Evolutionary conservation across 2,888 invertebrate genomes (phyloP).

Genomic region (Andrena flavipes): DNA sequence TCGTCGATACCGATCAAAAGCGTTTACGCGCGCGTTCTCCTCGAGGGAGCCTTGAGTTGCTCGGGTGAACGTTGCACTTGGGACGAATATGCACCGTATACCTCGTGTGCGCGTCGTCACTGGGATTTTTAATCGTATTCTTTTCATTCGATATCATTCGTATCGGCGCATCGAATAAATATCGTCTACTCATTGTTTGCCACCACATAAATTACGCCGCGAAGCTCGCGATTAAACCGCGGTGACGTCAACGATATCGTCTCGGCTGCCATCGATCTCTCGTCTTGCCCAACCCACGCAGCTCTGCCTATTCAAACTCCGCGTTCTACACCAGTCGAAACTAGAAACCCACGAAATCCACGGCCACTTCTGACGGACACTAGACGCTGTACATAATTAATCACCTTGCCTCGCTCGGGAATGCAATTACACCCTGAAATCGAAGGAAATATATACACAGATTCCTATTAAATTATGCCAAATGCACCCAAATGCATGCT

Average conservation of each 20-base stretch:
- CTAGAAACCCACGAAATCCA: not conserved
- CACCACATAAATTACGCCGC: constrained; percentile 7
- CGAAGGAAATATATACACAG: not conserved
- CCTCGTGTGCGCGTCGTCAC: constrained; percentile 20
- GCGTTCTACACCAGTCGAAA: not conserved
- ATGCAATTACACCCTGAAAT: not conserved
- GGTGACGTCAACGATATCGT: constrained; percentile 29
- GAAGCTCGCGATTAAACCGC: constrained; percentile 38
- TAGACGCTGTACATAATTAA: too few relatives aligned
- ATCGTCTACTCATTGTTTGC: not conserved
- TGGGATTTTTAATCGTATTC: not conserved
- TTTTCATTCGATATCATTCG: not conserved
- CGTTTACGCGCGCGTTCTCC: constrained; percentile 57
- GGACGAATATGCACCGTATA: constrained; percentile 15
- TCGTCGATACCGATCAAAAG: constrained; percentile 64
- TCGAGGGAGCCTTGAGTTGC: constrained; percentile 52
- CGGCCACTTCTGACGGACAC: not conserved
- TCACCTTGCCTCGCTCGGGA: too few relatives aligned
- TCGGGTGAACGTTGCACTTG: constrained; percentile 61
- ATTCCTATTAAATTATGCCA: too few relatives aligned
- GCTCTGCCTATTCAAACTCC: not conserved
- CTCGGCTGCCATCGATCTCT: constrained; percentile 44
- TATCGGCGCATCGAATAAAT: not conserved
- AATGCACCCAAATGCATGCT: too few relatives aligned
- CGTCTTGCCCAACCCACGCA: constrained; percentile 3